These are phyloP conservation scores for Leptinotarsa lineolata DNA, from an alignment of 1,140 invertebrate species.

Conservation along the genomic window DNA sequence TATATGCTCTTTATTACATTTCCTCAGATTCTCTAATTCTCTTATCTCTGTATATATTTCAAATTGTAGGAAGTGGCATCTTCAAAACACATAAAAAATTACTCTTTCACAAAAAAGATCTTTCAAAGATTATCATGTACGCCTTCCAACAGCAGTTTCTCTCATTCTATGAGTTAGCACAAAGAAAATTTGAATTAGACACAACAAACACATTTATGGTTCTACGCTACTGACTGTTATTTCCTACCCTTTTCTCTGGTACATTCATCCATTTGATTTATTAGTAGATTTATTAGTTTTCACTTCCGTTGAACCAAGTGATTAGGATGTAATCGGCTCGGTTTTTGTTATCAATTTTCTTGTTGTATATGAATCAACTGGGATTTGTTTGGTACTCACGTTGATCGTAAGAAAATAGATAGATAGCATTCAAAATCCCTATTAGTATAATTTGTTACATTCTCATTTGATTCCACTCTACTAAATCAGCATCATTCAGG, in stretches of 20 bases:
- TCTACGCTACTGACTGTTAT: conserved; percentile 2
- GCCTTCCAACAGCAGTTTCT: not conserved
- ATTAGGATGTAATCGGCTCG: conserved; percentile 14
- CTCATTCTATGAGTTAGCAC: not conserved
- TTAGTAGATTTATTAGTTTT: conserved; percentile 16
- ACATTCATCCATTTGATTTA: conserved; percentile 12
- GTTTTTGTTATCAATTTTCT: conserved; percentile 15
- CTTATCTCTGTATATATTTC: too few species aligned
- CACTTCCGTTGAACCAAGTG: conserved; percentile 16
- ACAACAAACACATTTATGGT: not conserved
- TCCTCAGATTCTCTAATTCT: too few species aligned
- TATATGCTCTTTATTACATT: too few species aligned
- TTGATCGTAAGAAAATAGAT: not conserved
- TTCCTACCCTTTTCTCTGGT: conserved; percentile 7
- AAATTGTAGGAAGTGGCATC: too few species aligned
- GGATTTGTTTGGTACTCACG: conserved; percentile 13
- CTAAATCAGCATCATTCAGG: too few species aligned
- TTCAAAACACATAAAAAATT: too few species aligned
- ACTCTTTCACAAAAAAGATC: not conserved
- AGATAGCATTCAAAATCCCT: not conserved
- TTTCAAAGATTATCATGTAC: not conserved
- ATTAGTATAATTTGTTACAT: too few species aligned
- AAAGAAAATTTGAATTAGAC: not conserved
- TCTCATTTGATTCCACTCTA: too few species aligned
- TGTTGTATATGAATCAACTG: conserved; percentile 17